phyloP scores from a whole-genome alignment of 2,113 vertebrate genomes.

The Pangasianodon gigas region DNA sequence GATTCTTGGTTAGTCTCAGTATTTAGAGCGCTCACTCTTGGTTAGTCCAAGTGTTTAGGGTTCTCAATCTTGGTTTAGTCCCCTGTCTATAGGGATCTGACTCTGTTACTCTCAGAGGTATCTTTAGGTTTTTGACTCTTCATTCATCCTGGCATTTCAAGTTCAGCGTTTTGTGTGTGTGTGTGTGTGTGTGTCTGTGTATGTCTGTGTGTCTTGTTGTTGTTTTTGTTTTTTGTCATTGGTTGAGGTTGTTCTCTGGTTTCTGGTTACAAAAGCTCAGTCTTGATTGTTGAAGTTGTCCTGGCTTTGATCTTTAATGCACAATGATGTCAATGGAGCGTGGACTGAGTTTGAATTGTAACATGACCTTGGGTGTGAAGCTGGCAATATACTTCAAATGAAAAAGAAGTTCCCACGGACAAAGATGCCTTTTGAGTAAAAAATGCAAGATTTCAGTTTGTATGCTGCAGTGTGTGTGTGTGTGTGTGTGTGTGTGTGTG shows the following conservation, averaged over 20 bases:
- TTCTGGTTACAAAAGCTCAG: not conserved
- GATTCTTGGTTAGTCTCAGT: not conserved
- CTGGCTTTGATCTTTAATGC: not conserved
- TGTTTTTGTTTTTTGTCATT: not conserved
- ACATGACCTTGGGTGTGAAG: not conserved
- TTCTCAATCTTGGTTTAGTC: no score
- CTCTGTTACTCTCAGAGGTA: not conserved
- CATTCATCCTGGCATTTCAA: not conserved
- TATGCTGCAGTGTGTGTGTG: not conserved
- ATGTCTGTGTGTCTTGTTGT: not conserved
- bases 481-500: not conserved
- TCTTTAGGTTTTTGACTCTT: not conserved
- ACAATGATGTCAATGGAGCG: not conserved
- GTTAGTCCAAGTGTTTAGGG: no score
- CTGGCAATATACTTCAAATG: not conserved
- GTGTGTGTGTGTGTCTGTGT: not conserved
- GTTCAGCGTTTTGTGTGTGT: not conserved
- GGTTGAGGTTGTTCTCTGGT: not conserved
- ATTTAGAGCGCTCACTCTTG: not conserved
- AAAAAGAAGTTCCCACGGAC: not conserved
- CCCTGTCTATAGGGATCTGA: no score
- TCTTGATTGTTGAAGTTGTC: not conserved
- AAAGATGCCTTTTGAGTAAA: not conserved
- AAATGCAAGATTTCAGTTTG: not conserved
- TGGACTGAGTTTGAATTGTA: not conserved